Evolutionary conservation across 2,113 vertebrate genomes (phyloP).

Genomic region (Neofelis nebulosa): DNA sequence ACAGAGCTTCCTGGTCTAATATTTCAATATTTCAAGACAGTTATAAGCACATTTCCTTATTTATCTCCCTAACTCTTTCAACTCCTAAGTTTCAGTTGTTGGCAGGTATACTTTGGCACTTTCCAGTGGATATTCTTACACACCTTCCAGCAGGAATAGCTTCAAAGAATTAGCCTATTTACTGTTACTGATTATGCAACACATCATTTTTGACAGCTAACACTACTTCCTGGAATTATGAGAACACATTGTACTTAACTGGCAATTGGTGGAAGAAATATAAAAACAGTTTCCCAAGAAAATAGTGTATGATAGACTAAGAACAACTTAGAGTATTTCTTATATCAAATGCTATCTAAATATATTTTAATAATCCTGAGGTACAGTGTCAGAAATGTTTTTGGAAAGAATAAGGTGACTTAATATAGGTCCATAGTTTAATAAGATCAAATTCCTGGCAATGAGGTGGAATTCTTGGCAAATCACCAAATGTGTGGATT

Average conservation of each 20-base stretch:
- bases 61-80: slow-evolving; percentile 70
- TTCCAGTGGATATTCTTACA: slow-evolving; percentile 47
- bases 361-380: slow-evolving; percentile 10
- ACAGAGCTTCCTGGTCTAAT: slow-evolving; percentile 40
- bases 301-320: slow-evolving; percentile 16
- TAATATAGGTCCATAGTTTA: background rate
- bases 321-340: background rate
- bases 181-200: slow-evolving; percentile 69
- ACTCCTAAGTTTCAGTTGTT: slow-evolving; percentile 54
- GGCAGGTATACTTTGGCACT: slow-evolving; percentile 71
- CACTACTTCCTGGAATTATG: slow-evolving; percentile 70
- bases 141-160: slow-evolving; percentile 76
- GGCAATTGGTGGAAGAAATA: slow-evolving; percentile 27
- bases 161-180: slow-evolving; percentile 74
- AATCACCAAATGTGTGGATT: slow-evolving; percentile 10
- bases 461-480: slow-evolving; percentile 39
- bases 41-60: slow-evolving; percentile 69
- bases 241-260: slow-evolving; percentile 66
- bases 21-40: slow-evolving; percentile 68
- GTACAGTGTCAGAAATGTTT: background rate
- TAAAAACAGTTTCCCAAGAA: slow-evolving; percentile 62
- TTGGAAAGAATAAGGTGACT: slow-evolving; percentile 2
- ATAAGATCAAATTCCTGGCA: background rate
- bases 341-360: background rate
- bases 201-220: slow-evolving; percentile 64